Percentiles rank a stretch among this genome's conserved stretches.
Conservation (phyloP, 2,888 invertebrate genomes). For the Cephus pygmeus region DNA sequence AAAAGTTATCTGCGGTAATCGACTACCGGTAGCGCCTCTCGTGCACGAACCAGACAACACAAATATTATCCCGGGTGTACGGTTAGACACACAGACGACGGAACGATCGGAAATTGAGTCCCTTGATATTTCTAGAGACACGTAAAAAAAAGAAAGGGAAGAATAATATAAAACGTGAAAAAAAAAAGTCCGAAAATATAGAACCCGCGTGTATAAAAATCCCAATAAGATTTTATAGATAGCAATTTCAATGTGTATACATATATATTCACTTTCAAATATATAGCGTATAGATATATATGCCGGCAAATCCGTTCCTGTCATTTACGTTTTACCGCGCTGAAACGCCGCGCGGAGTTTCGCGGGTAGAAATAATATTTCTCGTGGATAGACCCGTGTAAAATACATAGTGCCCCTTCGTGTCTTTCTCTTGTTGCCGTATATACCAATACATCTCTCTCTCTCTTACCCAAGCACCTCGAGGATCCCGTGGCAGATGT, state of each 20-base stretch:
- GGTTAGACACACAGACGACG: not conserved
- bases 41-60: not conserved
- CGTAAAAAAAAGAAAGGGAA: not conserved
- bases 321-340: conserved; percentile 7
- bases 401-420: conserved; percentile 8
- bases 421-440: not conserved
- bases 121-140: not conserved
- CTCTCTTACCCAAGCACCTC: not conserved
- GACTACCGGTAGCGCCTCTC: not conserved
- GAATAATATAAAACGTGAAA: not conserved
- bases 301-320: not conserved
- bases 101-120: conserved; percentile 9
- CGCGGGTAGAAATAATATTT: conserved; percentile 19
- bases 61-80: not conserved
- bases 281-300: not conserved
- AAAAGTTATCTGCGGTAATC: not conserved
- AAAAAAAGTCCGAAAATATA: conserved; percentile 11
- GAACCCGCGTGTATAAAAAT: not conserved
- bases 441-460: not conserved
- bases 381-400: conserved; percentile 1
- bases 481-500: conserved; percentile 30
- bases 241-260: not conserved
- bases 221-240: not conserved
- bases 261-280: too few species aligned
- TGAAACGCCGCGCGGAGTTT: conserved; percentile 2